A percentile compares a stretch with the other conserved stretches of the same genome.
Evolutionary conservation across 1,140 invertebrate genomes (phyloP).

Genomic region (Drosophila grimshawi): DNA sequence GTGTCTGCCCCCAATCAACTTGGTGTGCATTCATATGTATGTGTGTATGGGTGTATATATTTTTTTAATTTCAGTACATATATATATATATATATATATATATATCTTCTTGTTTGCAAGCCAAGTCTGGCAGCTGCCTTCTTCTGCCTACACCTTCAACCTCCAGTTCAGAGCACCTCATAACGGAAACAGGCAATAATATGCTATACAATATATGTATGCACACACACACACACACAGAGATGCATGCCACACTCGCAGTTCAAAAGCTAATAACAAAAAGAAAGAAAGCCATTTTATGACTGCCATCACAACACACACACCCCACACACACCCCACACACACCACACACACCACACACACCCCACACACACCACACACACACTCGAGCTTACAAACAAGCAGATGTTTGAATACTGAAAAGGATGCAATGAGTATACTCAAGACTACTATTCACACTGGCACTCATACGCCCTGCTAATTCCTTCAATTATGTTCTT

Average conservation of each 20-base stretch:
- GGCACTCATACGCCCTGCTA: too few relatives aligned
- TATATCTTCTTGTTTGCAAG: not conserved
- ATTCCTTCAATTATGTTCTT: too few relatives aligned
- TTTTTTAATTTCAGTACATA: constrained; percentile 27
- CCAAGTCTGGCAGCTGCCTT: constrained; percentile 4
- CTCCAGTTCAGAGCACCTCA: constrained; percentile 25
- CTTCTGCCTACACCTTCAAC: constrained; percentile 34
- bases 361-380: too few relatives aligned
- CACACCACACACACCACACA: too few relatives aligned
- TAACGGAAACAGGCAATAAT: constrained; percentile 47
- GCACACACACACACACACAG: too few relatives aligned
- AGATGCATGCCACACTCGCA: not conserved
- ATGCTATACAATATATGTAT: constrained; percentile 1
- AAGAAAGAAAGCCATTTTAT: not conserved
- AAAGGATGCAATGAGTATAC: too few relatives aligned
- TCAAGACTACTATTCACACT: too few relatives aligned
- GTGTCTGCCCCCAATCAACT: constrained; percentile 41
- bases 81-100: not conserved
- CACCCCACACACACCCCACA: too few relatives aligned
- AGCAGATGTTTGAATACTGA: too few relatives aligned
- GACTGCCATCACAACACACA: not conserved
- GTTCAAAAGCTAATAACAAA: constrained; percentile 22
- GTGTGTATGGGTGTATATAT: not conserved
- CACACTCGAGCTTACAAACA: not conserved
- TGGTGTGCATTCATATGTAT: constrained; percentile 30